Evolutionary conservation across 2,888 invertebrate genomes (phyloP), one percentile per base, ranked within the genome.

Genomic region (Ichneumoninae sp.): DNA sequence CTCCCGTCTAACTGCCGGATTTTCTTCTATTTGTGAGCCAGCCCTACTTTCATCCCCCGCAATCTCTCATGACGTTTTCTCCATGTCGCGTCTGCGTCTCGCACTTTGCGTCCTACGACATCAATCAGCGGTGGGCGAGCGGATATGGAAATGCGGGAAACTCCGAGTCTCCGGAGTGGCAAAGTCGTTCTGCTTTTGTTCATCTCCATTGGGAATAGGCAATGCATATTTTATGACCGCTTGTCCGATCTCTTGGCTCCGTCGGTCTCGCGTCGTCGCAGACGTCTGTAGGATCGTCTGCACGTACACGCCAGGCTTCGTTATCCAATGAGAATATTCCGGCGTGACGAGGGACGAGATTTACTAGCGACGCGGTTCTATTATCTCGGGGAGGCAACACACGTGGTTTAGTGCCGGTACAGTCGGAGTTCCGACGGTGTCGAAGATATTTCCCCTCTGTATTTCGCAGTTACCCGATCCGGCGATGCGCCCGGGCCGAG

Each of bases 141-240:
- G 88, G 86, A 88, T 92, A 91, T 91, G 91, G 90, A 91, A 92
- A 92, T 90, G 86, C 86, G 13, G 80, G 86, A 88, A 87, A 72
- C 84, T 80, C 86, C 71, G 85, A 85, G 80, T 87, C 82, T 84
- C 87, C 66, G 83, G 80, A 87, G 87, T 90, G 88, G 87, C 87
- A 85, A 81, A 84, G 82, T 89, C 89, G 88, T 88, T 86, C 83
- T 85, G 88, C 89, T 90, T 90, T 90, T 90, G 88, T 90, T 90
- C 86, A 69, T 86, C 87, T 86, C 82, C 86, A 79, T 86, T 22
- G 54, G 50, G 88, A 91, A 91, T 91, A 89, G 90, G 88, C 89
- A 89, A 91, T 92, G 90, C 91, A 92, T 92, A 92, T 92, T 92
- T 92, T 91, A 92, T 89, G 88, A 89, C 86, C 87, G 86, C 78